A percentile compares a stretch with the other conserved stretches of the same genome.
These are phyloP conservation scores for Parazoanthus swiftii DNA, from an alignment of 92 coral and sea anemone genomes.

Conservation along the genomic window DNA sequence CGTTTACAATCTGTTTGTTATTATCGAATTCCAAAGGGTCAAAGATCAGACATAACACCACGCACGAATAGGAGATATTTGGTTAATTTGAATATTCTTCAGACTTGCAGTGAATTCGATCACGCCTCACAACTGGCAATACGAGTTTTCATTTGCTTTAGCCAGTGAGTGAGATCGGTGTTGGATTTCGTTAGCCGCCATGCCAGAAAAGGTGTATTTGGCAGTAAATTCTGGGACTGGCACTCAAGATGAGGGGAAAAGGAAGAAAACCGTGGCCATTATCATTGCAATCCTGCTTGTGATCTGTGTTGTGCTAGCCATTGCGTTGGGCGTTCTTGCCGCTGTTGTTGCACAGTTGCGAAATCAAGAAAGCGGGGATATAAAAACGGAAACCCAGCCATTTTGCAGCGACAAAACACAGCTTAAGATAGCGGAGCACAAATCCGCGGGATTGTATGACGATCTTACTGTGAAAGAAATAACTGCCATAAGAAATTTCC, in stretches of 20 bases:
- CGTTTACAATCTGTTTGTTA: no score
- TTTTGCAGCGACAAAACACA: constrained; percentile 22
- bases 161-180: no score
- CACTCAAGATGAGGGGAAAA: background rate
- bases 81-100: no score
- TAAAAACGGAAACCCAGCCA: background rate
- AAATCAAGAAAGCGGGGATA: background rate
- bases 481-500: constrained; percentile 61
- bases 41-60: no score
- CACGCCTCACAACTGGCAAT: no score
- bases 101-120: no score
- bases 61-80: no score
- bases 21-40: no score
- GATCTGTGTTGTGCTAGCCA: background rate
- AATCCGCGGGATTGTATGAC: constrained; percentile 53
- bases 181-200: no score
- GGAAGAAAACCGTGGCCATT: background rate
- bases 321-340: background rate
- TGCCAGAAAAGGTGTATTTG: no score
- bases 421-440: background rate
- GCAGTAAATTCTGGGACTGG: no score
- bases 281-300: background rate
- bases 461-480: constrained; percentile 68
- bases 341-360: background rate
- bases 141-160: no score